Base-by-base conservation (phyloP, 2,888 invertebrate species). In the Agrochola lychnidis region DNA sequence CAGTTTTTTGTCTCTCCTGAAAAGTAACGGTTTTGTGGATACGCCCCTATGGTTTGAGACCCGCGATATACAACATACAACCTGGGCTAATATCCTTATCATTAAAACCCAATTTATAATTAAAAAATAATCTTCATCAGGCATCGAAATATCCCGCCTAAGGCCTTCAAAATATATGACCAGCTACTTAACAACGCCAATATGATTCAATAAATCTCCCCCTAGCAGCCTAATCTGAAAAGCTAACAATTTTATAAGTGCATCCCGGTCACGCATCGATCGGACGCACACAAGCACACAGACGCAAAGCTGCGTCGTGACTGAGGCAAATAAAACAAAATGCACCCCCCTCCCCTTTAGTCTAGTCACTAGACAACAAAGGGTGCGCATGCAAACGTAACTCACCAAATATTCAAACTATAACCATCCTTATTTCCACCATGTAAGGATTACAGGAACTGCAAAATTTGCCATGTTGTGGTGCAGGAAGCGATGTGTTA, bases 341-440 rank as follows among this genome's bases (percentile, higher is more conserved):
- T 92, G 93, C 92, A 92, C 76, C 92, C 94, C 93, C 92, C 88
- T 45, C 87, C 91, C 92, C 92, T 89, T 87, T 90, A 90, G 95
- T 94, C 95, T 95, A 94, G 94, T 92, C 93, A 87, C 93, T 93
- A 96, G 96, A 96, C 96, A 96, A 96, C 96, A 96, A 96, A 96
- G 96, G 93, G 93, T 93, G 91, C 89, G 84, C 89, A 84, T 80
- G 84, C 95, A 90, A 94, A 90, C 88, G 90, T 92, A 91, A 81
- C 78, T 74, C 79, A 61, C 57, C 64, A 56, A 30, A 12, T 7
- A 57, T 42, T 72, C 76, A 87, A 72, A 70, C 79, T 12, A 93
- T 90, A 88, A 79, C 85, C n/a, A 76, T 67, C 87, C 76, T 62
- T 94, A 92, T 82, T 0, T 0, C 3, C 0, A 56, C 0, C 0